Conservation (phyloP, 1,140 invertebrate genomes). For the Neodiprion pinetum region DNA sequence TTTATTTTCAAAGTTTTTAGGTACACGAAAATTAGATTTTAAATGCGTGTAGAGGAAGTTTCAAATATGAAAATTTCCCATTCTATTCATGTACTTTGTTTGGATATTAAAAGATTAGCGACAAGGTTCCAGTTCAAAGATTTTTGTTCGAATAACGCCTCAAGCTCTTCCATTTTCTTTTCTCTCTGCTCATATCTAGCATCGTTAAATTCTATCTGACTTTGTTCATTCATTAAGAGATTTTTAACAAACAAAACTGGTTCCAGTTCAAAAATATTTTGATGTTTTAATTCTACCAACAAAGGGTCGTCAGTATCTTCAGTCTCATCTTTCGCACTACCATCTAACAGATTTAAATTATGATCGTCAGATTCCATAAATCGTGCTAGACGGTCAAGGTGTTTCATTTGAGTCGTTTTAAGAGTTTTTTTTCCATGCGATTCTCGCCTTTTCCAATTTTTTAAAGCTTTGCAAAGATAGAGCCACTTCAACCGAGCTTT, state of each 20-base stretch:
- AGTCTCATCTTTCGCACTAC: background rate
- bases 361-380: background rate
- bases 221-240: background rate
- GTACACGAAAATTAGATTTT: background rate
- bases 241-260: background rate
- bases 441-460: background rate
- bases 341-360: background rate
- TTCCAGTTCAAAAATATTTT: background rate
- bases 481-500: background rate
- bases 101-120: background rate
- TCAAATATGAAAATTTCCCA: background rate
- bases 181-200: background rate
- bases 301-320: background rate
- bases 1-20: too few relatives aligned
- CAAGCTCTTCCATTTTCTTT: background rate
- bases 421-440: background rate
- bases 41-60: background rate
- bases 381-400: background rate
- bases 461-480: background rate
- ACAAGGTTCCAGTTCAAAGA: background rate
- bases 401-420: background rate
- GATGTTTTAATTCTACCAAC: background rate
- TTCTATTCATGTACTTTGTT: conserved; percentile 2
- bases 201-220: background rate
- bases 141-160: background rate